Base-by-base conservation (phyloP, 2,113 vertebrate species). In the Xenopus borealis region DNA sequence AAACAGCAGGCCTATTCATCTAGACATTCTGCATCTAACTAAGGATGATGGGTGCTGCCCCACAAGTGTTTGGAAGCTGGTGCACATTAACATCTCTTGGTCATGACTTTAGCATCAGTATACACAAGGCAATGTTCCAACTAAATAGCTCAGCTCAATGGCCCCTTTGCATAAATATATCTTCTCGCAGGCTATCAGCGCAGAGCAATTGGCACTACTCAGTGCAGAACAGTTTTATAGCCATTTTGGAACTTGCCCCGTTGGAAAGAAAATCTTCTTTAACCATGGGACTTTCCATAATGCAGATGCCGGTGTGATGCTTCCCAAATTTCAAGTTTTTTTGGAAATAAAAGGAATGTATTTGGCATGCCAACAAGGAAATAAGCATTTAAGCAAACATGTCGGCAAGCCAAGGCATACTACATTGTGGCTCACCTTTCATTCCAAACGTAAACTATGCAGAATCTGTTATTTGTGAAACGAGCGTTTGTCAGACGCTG, bases 381-480 rank as follows among this genome's bases (percentile, higher is more conserved):
- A 80, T 82, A 78, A 78, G 67, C 17, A n/a, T 80, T 57, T 76
- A 70, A 77, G 71, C 0, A 13, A 71, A 72, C 80, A 80, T 81
- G 79, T 83, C 79, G 80, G 72, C 65, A 61, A 78, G 84, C 82
- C 81, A 83, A 77, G 74, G 79, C 80, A 82, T 78, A 83, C 79
- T 83, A 18, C 6, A 82, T 20, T 81, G 83, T 16, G 79, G 82
- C 82, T 81, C 75, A 65, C 72, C 81, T 79, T 85, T 79, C 82
- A 13, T 86, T 85, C 82, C 85, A 84, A 78, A 77, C 78, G 78
- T 83, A 84, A 84, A 80, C 77, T 83, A 68, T 84, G 81, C 82
- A 82, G 82, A 73, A 72, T 45, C 16, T 76, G 80, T 79, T 20
- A 79, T 78, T 76, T 70, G 79, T 80, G 80, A 72, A 82, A 84